Evolutionary conservation across 2,113 vertebrate genomes (phyloP).

Genomic region (Silurus meridionalis): DNA sequence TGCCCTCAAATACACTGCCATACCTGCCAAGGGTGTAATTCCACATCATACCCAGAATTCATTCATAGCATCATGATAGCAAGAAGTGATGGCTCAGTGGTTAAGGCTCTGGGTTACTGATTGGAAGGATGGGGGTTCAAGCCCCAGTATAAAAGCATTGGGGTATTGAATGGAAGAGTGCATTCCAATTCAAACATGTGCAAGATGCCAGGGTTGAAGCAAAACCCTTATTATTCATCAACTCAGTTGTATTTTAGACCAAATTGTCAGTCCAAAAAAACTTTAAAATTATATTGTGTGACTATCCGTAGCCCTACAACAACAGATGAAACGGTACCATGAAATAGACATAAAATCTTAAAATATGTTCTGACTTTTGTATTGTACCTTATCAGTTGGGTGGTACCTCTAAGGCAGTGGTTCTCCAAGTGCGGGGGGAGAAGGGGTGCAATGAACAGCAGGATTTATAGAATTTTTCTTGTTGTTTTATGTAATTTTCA

Average conservation of each 20-base stretch:
- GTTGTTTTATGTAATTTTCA: too few species aligned
- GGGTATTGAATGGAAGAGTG: neutral
- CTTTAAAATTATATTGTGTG: neutral
- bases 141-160: neutral
- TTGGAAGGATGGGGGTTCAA: too few species aligned
- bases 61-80: neutral
- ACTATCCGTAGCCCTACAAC: neutral
- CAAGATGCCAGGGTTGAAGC: neutral
- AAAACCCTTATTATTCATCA: neutral
- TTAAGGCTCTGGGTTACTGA: neutral
- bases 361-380: neutral
- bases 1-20: neutral
- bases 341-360: neutral
- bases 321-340: neutral
- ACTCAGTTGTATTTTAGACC: neutral
- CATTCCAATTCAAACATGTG: neutral
- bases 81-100: too few species aligned
- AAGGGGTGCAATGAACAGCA: too few species aligned
- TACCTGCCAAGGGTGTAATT: neutral
- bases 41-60: neutral
- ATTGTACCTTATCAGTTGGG: neutral
- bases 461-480: too few species aligned
- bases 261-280: neutral
- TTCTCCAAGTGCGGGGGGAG: too few species aligned
- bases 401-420: neutral